These are phyloP conservation scores for Adelges cooleyi DNA, from an alignment of 1,140 invertebrate genomes.

Conservation along the genomic window DNA sequence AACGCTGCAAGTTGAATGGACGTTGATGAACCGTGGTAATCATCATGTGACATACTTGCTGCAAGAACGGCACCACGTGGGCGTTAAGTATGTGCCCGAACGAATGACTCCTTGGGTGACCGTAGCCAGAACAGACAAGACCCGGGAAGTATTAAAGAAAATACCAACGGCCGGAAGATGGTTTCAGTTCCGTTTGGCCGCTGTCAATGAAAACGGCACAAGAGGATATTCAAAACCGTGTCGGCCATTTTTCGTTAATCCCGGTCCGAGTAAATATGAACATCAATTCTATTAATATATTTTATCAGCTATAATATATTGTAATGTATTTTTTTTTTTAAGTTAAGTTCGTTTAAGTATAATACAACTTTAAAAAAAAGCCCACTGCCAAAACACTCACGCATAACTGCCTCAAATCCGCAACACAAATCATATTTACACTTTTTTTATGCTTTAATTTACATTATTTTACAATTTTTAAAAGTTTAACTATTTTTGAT, in stretches of 20 bases:
- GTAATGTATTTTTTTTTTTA: no score
- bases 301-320: no score
- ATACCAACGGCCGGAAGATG: constrained; percentile 54
- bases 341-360: no score
- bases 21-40: neutral
- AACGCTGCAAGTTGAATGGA: neutral
- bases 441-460: no score
- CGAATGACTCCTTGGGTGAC: constrained; percentile 44
- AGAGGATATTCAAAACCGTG: constrained; percentile 54
- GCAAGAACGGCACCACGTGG: constrained; percentile 47
- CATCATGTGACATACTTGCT: constrained; percentile 40
- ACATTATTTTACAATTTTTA: no score
- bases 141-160: constrained; percentile 47
- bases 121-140: constrained; percentile 41
- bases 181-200: constrained; percentile 64
- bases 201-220: constrained; percentile 55
- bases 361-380: no score
- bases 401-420: no score
- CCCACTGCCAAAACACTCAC: no score
- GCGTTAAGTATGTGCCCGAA: constrained; percentile 41
- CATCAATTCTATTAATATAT: no score
- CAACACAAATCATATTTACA: no score
- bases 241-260: constrained; percentile 47
- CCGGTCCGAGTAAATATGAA: neutral
- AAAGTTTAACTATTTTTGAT: no score